Evolutionary conservation across 1,140 invertebrate genomes (phyloP).

Genomic region (Sipha flava): DNA sequence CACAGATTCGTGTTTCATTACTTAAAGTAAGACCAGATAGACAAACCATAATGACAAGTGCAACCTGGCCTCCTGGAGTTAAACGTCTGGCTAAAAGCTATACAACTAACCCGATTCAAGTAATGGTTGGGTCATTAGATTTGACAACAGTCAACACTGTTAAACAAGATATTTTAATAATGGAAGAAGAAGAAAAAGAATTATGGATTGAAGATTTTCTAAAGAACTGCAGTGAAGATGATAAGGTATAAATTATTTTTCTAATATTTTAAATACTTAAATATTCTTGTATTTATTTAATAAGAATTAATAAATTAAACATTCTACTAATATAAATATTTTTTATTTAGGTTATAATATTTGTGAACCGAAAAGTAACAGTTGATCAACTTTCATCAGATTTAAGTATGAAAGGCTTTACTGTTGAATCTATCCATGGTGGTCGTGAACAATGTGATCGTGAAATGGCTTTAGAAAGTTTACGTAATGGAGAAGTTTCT

Average conservation of each 20-base stretch:
- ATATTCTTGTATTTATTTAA: no score
- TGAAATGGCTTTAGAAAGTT: constrained; percentile 73
- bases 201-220: constrained; percentile 45
- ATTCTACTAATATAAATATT: background rate
- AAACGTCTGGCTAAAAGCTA: constrained; percentile 71
- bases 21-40: constrained; percentile 67
- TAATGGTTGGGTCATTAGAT: constrained; percentile 80
- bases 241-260: no score
- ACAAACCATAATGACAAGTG: constrained; percentile 81
- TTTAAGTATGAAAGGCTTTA: constrained; percentile 56
- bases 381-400: constrained; percentile 76
- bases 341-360: constrained; percentile 54
- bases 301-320: no score
- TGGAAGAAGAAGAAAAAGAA: constrained; percentile 65
- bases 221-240: constrained; percentile 35
- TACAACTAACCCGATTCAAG: constrained; percentile 78
- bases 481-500: constrained; percentile 61
- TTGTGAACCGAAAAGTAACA: constrained; percentile 72
- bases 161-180: constrained; percentile 61
- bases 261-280: no score
- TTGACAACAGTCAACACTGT: constrained; percentile 75
- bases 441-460: constrained; percentile 77
- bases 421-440: constrained; percentile 76
- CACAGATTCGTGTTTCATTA: constrained; percentile 73
- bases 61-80: constrained; percentile 82